Evolutionary conservation across 2,797 vertebrate genomes (phyloP), one percentile per base, ranked within the genome.

Genomic region (Sebastes goodei): DNA sequence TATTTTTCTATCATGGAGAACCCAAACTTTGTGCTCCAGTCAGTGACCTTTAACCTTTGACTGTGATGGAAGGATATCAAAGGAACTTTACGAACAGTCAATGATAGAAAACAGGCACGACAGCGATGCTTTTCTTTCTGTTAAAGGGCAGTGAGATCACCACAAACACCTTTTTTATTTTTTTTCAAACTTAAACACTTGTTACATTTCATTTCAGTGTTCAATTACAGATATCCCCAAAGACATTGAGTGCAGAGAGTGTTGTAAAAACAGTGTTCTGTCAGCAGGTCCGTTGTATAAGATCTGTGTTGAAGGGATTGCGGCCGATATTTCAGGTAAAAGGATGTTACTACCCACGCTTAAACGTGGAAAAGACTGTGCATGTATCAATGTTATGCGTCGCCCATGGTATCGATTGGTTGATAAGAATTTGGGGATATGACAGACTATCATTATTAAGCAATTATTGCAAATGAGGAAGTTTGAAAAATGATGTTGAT

Each of bases 1-100:
- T 82, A 90, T 90, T 93, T 93, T 93, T 93, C 79, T 93, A 92
- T 88, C 67, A 80, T 42, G 74, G 65, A 85, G 78, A 86, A 82
- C 71, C 71, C 81, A 66, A 86, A 84, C 84, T 74, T 80, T 88
- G 81, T 85, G 80, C 87, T 87, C 76, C 85, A 73, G 70, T 83
- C 85, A 74, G 84, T 80, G 87, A 91, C 86, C 89, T 87, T 90
- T 86, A 71, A 81, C 86, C 32, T 80, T 83, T 78, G 80, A 84
- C 67, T 69, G 74, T 20, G 74, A 78, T 25, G 56, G 79, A 82
- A 76, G 21, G 69, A 83, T 70, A 66, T 76, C 3, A 20, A 78
- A 83, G 59, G 76, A 90, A 80, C 71, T 76, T 79, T 77, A 76
- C 56, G 61, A 57, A 65, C 74, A 38, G 38, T 61, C 53, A 57